Percentiles rank a stretch among this genome's conserved stretches.
phyloP scores from a whole-genome alignment of 2,888 invertebrate species.

The Drosophila siamana region DNA sequence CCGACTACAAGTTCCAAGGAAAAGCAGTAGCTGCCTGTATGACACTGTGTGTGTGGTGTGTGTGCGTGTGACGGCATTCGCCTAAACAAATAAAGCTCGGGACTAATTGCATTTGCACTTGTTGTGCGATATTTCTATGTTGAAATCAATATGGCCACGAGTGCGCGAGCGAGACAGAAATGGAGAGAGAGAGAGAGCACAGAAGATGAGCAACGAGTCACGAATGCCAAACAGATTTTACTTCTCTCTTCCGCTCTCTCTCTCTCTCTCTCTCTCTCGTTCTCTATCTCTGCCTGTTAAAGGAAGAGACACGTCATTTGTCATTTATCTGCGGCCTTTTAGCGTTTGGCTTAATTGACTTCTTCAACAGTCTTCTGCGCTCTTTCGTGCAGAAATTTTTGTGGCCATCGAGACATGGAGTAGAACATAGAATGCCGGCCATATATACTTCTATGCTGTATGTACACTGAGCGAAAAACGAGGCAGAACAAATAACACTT shows the following conservation, averaged over 20 bases:
- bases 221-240: conserved; percentile 49
- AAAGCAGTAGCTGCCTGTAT: conserved; percentile 13
- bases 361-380: conserved; percentile 43
- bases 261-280: conserved; percentile 11
- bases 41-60: conserved; percentile 21
- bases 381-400: conserved; percentile 39
- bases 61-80: conserved; percentile 64
- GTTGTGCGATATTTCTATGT: conserved; percentile 77
- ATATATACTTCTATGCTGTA: background rate
- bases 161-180: background rate
- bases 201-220: conserved; percentile 43
- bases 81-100: conserved; percentile 75
- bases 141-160: conserved; percentile 68
- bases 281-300: conserved; percentile 3
- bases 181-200: background rate
- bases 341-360: conserved; percentile 77
- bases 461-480: too few relatives aligned
- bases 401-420: conserved; percentile 32
- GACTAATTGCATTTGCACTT: conserved; percentile 81
- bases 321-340: conserved; percentile 77
- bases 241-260: conserved; percentile 13
- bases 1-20: conserved; percentile 46
- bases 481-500: too few relatives aligned
- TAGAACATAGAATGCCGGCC: conserved; percentile 29
- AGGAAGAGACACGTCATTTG: conserved; percentile 72